phyloP scores from a whole-genome alignment of 2,797 vertebrate genomes.

The Discoglossus pictus region DNA sequence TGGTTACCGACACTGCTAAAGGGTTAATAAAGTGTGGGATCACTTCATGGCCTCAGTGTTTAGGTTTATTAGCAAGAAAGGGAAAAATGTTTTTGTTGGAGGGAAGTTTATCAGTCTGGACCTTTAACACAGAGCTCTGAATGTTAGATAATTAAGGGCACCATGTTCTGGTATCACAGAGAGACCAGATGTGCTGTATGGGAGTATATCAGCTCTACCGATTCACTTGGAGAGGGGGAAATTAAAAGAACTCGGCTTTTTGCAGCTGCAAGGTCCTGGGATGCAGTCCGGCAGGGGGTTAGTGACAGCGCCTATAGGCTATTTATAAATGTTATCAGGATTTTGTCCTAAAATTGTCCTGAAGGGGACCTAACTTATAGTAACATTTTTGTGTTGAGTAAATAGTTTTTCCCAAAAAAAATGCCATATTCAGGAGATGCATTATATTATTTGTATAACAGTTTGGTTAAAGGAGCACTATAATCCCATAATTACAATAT shows the following conservation, averaged over 20 bases:
- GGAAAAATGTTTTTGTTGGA: background rate
- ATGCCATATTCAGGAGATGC: too few species aligned
- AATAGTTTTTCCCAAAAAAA: too few species aligned
- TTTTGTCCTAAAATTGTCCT: too few species aligned
- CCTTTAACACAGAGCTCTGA: background rate
- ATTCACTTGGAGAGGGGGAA: constrained; percentile 2
- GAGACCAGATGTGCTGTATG: background rate
- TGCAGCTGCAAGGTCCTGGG: constrained; percentile 25
- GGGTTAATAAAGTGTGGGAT: too few species aligned
- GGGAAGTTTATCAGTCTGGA: background rate
- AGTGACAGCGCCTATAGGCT: constrained; percentile 25
- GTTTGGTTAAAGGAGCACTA: too few species aligned
- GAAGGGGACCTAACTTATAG: too few species aligned
- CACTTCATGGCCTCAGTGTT: too few species aligned
- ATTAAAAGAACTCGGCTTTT: constrained; percentile 12
- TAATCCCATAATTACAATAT: too few species aligned
- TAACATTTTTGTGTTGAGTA: too few species aligned
- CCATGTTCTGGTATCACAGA: background rate
- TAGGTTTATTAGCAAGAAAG: too few species aligned
- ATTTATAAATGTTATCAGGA: background rate
- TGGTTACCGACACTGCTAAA: too few species aligned
- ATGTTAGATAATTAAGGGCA: constrained; percentile 3
- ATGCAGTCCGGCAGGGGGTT: constrained; percentile 8
- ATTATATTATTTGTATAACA: too few species aligned
- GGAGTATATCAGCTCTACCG: background rate